Conservation (phyloP, 2,113 vertebrate genomes). For the Tichodroma muraria region DNA sequence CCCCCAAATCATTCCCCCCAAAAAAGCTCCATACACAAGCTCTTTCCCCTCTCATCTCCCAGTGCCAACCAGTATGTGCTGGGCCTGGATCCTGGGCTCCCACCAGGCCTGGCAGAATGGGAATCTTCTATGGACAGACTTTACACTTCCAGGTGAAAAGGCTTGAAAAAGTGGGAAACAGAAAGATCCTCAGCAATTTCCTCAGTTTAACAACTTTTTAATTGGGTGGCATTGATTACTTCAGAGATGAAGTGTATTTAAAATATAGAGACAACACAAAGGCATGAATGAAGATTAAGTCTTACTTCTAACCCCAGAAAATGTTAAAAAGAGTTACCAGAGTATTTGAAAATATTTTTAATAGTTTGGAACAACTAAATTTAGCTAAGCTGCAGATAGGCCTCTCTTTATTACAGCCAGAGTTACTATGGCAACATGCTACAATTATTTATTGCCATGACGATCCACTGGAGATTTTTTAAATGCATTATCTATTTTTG, state of each 20-base stretch:
- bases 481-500: constrained; percentile 77
- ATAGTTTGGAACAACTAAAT: constrained; percentile 72
- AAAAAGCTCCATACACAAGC: accelerated
- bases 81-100: not conserved
- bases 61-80: accelerated
- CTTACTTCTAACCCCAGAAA: not conserved
- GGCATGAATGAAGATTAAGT: constrained; percentile 39
- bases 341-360: constrained; percentile 66
- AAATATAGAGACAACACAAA: constrained; percentile 17
- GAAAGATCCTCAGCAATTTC: not conserved
- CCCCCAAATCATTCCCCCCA: not conserved
- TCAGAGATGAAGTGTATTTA: not conserved
- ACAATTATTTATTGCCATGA: constrained; percentile 81
- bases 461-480: constrained; percentile 73
- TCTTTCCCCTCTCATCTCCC: not conserved
- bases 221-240: not conserved
- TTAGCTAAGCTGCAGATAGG: constrained; percentile 70
- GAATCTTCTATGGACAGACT: not conserved
- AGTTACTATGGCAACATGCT: constrained; percentile 75
- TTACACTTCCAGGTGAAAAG: not conserved
- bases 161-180: not conserved
- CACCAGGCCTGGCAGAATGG: not conserved
- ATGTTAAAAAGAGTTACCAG: constrained; percentile 28
- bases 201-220: not conserved
- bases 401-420: constrained; percentile 68